Evolutionary conservation across 2,888 invertebrate genomes (phyloP), one percentile per base, ranked within the genome.

Genomic region (Eubasilissa splendida): DNA sequence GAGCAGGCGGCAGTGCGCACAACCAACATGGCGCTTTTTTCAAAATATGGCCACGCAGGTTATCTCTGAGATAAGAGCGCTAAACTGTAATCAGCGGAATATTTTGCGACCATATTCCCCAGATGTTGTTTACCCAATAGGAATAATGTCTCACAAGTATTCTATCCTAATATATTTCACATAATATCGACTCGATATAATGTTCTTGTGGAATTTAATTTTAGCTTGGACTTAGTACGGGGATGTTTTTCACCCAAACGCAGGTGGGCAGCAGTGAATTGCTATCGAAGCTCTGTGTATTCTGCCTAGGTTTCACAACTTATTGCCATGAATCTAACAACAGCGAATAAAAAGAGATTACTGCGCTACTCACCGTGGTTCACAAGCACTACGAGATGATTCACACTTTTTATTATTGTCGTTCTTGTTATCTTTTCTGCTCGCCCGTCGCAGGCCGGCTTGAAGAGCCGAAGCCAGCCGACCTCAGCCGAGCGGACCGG

Each of bases 1-100:
- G 33, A 65, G 42, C 22, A 11, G 31, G 56, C 53, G 53, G 70
- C 11, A n/a, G 12, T 58, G 71, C 71, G 71, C 71, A 56, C 42
- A 12, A 8, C 70, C 33, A 42, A 63, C 14, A 54, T 33, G 78
- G 78, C 81, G 81, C 81, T 83, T 83, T 83, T 83, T 83, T 77
- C 80, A 83, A 83, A 81, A 76, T 80, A 68, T 65, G 59, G 58
- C 77, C 80, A 52, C 71, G 54, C 83, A 78, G 80, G 81, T 81
- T 83, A 81, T 81, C 83, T 74, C 50, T 66, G 81, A 74, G 83
- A 83, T 83, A 83, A 83, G 74, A 73, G 71, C 76, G 76, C 42
- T 22, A 8, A 58, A 33, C 12, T 33, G 31, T 56, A 22, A 58
- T 33, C 12, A 14, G 31, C 31, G 22, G 14, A 33, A n/a, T 33